Conservation (phyloP, 1,140 invertebrate genomes). For the Drosophila lini region DNA sequence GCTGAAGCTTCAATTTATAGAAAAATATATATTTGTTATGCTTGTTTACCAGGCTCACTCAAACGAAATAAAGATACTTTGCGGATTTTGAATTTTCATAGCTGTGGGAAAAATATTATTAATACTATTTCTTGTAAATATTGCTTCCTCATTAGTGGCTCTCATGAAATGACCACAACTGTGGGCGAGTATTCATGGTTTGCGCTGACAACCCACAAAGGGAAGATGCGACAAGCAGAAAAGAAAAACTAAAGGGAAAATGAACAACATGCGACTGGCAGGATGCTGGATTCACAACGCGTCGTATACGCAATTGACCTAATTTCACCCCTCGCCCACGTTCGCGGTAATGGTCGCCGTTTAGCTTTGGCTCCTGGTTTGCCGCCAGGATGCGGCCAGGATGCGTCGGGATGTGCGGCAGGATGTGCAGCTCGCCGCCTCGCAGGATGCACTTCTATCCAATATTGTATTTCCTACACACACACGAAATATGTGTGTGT, state of each 20-base stretch:
- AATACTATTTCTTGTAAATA: too few relatives aligned
- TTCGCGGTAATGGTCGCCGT: slow-evolving; percentile 57
- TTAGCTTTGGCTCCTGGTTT: slow-evolving; percentile 49
- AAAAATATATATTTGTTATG: background rate
- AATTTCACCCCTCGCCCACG: slow-evolving; percentile 43
- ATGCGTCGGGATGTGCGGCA: slow-evolving; percentile 30
- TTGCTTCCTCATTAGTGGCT: background rate
- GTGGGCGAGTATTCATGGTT: background rate
- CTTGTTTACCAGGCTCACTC: background rate
- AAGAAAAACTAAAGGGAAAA: slow-evolving; percentile 16
- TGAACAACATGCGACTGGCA: slow-evolving; percentile 52
- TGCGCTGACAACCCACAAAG: slow-evolving; percentile 22
- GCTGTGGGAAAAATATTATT: background rate
- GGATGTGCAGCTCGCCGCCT: slow-evolving; percentile 53
- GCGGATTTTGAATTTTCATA: slow-evolving; percentile 3
- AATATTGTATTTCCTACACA: slow-evolving; percentile 39
- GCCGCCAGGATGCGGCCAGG: slow-evolving; percentile 50
- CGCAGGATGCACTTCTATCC: slow-evolving; percentile 45
- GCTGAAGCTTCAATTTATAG: background rate
- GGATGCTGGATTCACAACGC: slow-evolving; percentile 54
- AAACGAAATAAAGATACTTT: background rate
- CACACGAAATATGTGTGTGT: slow-evolving; percentile 10
- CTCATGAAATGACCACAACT: slow-evolving; percentile 2
- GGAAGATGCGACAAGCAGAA: slow-evolving; percentile 1
- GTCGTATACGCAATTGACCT: slow-evolving; percentile 66